Base-by-base conservation (phyloP, 2,888 invertebrate species). In the Rutpela maculata region DNA sequence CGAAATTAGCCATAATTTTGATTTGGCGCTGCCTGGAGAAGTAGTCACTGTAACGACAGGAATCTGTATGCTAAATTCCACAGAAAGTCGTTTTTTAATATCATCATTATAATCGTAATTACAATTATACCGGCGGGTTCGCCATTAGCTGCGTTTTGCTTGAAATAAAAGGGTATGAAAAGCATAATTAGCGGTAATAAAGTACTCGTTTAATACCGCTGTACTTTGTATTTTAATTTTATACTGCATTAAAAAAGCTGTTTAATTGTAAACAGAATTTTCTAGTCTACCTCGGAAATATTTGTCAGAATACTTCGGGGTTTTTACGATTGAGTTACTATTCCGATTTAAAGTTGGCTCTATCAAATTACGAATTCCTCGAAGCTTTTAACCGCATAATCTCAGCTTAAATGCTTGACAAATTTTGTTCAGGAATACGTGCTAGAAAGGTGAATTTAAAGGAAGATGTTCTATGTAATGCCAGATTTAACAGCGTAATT, bases 301-400 rank as follows among this genome's bases (percentile, higher is more conserved):
- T 50, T n/a, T 50, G 0, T 50, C n/a, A 15, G n/a, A 50, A 50
- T 50, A n/a, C n/a, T 50, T 50, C n/a, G 6, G n/a, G n/a, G 50
- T n/a, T 15, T 6, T 50, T 50, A 15, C 15, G n/a, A 50, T 50
- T 50, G 50, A 50, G n/a, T 50, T 50, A 50, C n/a, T 15, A 5
- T 50, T 50, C 50, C 5, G 50, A 50, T 50, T 50, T 50, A 50
- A 50, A 50, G 50, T 50, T 50, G 50, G 50, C 50, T 50, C 50
- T 2, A 50, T 50, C n/a, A 50, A 50, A 50, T 50, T 50, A 50
- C 50, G 50, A 50, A 50, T 50, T 50, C n/a, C n/a, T 50, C n/a
- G 50, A n/a, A 50, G 50, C 50, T 50, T 50, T n/a, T 50, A 50
- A 50, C 50, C 50, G n/a, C n/a, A 50, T 50, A 50, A 50, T 50